phyloP scores from a whole-genome alignment of 2,797 vertebrate genomes.

The Acrossocheilus fasciatus region DNA sequence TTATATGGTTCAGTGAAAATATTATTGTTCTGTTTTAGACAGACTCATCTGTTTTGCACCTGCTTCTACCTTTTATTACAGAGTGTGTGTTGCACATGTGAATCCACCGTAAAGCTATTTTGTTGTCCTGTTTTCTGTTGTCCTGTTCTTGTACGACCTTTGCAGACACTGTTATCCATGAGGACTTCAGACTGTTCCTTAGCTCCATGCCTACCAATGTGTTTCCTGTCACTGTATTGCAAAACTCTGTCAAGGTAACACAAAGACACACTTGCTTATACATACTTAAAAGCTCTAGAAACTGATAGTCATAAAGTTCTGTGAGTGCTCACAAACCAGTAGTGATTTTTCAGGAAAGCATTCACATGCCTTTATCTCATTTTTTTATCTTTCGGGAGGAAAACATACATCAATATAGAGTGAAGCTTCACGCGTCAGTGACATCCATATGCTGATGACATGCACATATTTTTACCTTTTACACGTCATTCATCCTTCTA shows the following conservation, averaged over 20 bases:
- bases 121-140: slow-evolving; percentile 1
- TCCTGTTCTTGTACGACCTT: slow-evolving; percentile 26
- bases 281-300: background rate
- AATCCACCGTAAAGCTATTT: background rate
- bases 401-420: slow-evolving; percentile 9
- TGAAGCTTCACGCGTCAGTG: background rate
- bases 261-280: background rate
- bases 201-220: slow-evolving; percentile 86
- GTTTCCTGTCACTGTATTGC: slow-evolving; percentile 87
- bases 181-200: slow-evolving; percentile 85
- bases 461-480: slow-evolving; percentile 29
- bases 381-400: background rate
- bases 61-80: background rate
- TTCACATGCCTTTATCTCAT: background rate
- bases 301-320: background rate
- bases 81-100: background rate
- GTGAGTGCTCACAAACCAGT: slow-evolving; percentile 1
- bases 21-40: background rate
- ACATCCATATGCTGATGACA: slow-evolving; percentile 20
- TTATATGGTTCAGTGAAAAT: slow-evolving; percentile 12
- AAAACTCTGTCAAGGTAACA: slow-evolving; percentile 88
- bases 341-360: background rate
- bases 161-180: slow-evolving; percentile 77
- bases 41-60: background rate
- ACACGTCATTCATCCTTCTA: slow-evolving; percentile 18